These are phyloP conservation scores for Chionoecetes opilio DNA, from an alignment of 1,140 invertebrate genomes.

Conservation along the genomic window DNA sequence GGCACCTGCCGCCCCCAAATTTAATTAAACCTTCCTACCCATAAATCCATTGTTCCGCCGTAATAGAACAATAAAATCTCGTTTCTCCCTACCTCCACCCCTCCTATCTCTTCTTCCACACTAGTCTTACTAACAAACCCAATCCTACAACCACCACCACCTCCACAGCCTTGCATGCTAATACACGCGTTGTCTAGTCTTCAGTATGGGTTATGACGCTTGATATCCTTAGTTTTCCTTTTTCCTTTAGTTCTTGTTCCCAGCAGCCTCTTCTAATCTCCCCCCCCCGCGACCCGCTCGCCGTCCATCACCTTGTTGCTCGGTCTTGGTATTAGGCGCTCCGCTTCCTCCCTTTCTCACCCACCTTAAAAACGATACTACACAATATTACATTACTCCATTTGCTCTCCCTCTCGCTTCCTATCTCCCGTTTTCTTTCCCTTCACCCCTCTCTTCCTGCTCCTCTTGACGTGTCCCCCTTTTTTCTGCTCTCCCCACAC, in stretches of 20 bases:
- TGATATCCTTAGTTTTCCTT: background rate
- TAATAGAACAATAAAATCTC: constrained; percentile 13
- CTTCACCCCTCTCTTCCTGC: background rate
- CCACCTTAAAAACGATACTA: background rate
- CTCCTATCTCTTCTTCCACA: background rate
- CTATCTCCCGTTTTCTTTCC: background rate
- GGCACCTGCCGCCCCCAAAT: constrained; percentile 3
- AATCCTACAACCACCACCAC: background rate
- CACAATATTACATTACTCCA: background rate
- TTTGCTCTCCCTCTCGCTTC: background rate
- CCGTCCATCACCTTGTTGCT: background rate
- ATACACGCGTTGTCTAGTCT: background rate
- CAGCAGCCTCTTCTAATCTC: background rate
- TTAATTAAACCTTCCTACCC: constrained; percentile 4
- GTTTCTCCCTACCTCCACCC: background rate
- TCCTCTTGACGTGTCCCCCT: background rate
- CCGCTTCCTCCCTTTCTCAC: background rate
- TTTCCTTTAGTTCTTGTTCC: background rate
- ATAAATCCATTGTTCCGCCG: constrained; percentile 28
- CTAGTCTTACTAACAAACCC: background rate
- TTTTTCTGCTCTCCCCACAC: background rate
- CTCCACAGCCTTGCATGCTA: background rate
- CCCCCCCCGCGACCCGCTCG: background rate
- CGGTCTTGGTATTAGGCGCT: background rate
- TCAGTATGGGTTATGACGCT: background rate